phyloP scores from a whole-genome alignment of 53 echinoderm and acorn worm genomes.

The Antedon mediterranea region DNA sequence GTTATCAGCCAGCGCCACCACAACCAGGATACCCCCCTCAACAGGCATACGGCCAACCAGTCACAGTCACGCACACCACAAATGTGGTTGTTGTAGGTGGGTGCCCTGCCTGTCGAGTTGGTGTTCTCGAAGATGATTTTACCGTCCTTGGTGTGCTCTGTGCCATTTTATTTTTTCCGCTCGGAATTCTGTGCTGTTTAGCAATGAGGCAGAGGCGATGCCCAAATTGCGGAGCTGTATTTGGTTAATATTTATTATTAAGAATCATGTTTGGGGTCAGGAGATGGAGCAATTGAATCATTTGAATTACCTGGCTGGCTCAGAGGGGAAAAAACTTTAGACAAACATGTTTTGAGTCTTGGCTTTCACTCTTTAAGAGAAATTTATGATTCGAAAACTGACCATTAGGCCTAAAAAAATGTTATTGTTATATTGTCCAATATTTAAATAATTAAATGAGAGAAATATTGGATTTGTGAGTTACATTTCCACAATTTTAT shows the following conservation, averaged over 20 bases:
- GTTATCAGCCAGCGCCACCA: conserved; percentile 13
- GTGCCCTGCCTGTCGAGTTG: conserved; percentile 34
- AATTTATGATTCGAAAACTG: too few relatives aligned
- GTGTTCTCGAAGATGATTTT: conserved; percentile 23
- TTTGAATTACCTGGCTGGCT: too few relatives aligned
- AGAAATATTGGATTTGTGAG: too few relatives aligned
- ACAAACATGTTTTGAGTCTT: too few relatives aligned
- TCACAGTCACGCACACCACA: conserved; percentile 15
- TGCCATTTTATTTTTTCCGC: conserved; percentile 22
- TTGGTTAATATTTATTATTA: conserved; percentile 8
- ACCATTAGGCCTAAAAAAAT: too few relatives aligned
- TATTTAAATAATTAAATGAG: too few relatives aligned
- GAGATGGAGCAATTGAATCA: too few relatives aligned
- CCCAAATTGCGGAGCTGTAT: conserved; percentile 21
- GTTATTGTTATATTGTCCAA: too few relatives aligned
- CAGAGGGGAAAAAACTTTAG: too few relatives aligned
- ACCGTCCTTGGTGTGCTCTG: conserved; percentile 19
- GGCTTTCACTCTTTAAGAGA: too few relatives aligned
- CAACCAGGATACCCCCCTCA: conserved; percentile 24
- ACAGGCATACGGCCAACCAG: not conserved
- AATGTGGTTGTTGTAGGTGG: conserved; percentile 34
- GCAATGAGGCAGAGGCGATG: conserved; percentile 18
- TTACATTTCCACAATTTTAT: too few relatives aligned
- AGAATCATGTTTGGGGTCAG: too few relatives aligned
- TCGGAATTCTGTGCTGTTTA: conserved; percentile 24